phyloP scores from a whole-genome alignment of 2,797 vertebrate species.

The Podarcis siculus region DNA sequence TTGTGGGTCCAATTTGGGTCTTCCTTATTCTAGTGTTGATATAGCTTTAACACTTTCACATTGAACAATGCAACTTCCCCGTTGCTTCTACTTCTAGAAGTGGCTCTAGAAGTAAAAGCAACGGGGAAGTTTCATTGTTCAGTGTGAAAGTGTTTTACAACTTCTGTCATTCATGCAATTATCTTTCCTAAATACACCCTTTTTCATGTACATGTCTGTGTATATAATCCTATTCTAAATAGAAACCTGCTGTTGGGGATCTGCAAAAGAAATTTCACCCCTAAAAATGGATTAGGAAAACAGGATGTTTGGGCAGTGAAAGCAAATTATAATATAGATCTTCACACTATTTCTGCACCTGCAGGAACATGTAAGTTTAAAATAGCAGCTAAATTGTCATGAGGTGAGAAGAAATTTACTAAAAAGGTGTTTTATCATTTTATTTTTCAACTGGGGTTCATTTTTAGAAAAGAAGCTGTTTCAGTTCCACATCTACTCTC shows the following conservation, averaged over 20 bases:
- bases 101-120: slow-evolving; percentile 25
- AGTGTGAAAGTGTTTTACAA: neutral
- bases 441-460: neutral
- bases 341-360: slow-evolving; percentile 26
- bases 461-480: slow-evolving; percentile 24
- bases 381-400: slow-evolving; percentile 4
- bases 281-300: slow-evolving; percentile 11
- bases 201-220: neutral
- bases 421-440: slow-evolving; percentile 25
- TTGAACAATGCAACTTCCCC: neutral
- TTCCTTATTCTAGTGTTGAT: no score
- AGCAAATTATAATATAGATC: slow-evolving; percentile 32
- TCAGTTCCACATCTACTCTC: neutral
- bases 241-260: neutral
- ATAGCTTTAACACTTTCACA: neutral
- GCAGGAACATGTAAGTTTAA: slow-evolving; percentile 6
- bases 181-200: neutral
- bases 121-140: neutral
- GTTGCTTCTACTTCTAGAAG: slow-evolving; percentile 24
- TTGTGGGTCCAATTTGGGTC: no score
- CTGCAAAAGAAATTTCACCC: slow-evolving; percentile 35
- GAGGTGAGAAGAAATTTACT: slow-evolving; percentile 31
- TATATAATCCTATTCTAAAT: neutral
- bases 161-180: neutral
- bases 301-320: slow-evolving; percentile 21